Base-by-base conservation (phyloP, 2,888 invertebrate species). In the Polia nebulosa region DNA sequence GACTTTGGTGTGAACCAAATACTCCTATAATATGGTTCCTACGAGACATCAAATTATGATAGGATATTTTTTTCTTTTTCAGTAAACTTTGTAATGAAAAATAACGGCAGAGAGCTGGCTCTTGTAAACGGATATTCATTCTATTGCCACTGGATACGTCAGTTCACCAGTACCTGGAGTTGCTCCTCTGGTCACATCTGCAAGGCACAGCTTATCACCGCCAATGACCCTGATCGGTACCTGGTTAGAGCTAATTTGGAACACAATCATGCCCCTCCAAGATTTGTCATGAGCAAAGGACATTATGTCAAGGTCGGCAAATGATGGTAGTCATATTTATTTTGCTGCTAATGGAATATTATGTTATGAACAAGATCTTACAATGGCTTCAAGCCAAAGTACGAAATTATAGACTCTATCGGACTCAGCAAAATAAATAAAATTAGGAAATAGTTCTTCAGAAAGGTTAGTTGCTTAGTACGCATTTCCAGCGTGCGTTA, bases 191-290 rank as follows among this genome's bases (percentile, higher is more conserved):
- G 86, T 0, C 81, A 83, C 7, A 59, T 70, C 5, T 88, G 89
- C 47, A 81, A 76, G 27, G 84, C 88, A 0, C 73, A 84, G 4
- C 59, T 88, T 17, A 81, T 80, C 20, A 63, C 55, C 7, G 64
- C 57, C 27, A 82, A 51, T 3, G 55, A 67, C 39, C 39, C 32
- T 7, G n/a, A 27, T n/a, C 55, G 78, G n/a, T 1, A 6, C 9
- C 20, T 45, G 2, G 15, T 84, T 0, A 9, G 61, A 13, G 62
- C 92, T 7, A 93, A 92, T 66, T 90, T 95, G 58, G 88, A 92
- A 66, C 96, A 96, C 71, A 92, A 91, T 51, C 96, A 96, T 73
- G 89, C 90, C 4, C 83, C 84, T 0, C 85, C 72, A 9, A 49
- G 5, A 34, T 73, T 52, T 57, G 8, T 60, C 2, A 57, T 72